A percentile compares a stretch with the other conserved stretches of the same genome.
These are phyloP conservation scores for Nysson spinosus DNA, from an alignment of 2,888 invertebrate genomes.

Conservation along the genomic window DNA sequence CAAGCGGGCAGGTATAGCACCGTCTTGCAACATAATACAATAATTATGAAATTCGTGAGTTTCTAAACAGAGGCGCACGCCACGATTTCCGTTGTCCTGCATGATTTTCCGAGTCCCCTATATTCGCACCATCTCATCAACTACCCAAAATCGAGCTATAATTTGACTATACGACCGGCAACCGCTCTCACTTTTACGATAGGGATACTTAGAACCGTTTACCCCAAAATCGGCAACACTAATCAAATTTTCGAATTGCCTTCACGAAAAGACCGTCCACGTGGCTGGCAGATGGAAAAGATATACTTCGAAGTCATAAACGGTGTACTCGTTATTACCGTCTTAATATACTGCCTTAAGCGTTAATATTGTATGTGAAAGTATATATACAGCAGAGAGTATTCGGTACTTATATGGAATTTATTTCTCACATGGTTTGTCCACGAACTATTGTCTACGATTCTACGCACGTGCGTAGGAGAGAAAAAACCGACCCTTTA, in stretches of 20 bases:
- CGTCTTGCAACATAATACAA: conserved; percentile 75
- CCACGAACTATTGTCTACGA: too few relatives aligned
- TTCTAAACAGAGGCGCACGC: conserved; percentile 67
- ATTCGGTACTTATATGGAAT: too few relatives aligned
- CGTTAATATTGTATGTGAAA: not conserved
- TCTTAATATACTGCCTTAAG: not conserved
- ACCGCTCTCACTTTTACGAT: conserved; percentile 57
- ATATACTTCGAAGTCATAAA: conserved; percentile 25
- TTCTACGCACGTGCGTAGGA: too few relatives aligned
- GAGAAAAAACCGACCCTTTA: too few relatives aligned
- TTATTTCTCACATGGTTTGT: too few relatives aligned
- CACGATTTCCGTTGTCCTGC: conserved; percentile 46
- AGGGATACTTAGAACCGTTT: not conserved
- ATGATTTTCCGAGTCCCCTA: conserved; percentile 4
- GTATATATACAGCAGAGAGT: too few relatives aligned
- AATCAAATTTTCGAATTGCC: conserved; percentile 15
- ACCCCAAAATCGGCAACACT: conserved; percentile 2
- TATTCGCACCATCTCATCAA: not conserved
- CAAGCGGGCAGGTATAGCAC: conserved; percentile 55
- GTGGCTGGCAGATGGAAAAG: conserved; percentile 28
- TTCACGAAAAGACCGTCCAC: conserved; percentile 14
- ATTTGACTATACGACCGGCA: conserved; percentile 17
- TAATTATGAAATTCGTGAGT: conserved; percentile 77
- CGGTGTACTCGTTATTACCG: conserved; percentile 9
- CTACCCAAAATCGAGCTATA: not conserved